Base-by-base conservation (phyloP, 2,888 invertebrate genomes). In the Ectropis crepuscularia region DNA sequence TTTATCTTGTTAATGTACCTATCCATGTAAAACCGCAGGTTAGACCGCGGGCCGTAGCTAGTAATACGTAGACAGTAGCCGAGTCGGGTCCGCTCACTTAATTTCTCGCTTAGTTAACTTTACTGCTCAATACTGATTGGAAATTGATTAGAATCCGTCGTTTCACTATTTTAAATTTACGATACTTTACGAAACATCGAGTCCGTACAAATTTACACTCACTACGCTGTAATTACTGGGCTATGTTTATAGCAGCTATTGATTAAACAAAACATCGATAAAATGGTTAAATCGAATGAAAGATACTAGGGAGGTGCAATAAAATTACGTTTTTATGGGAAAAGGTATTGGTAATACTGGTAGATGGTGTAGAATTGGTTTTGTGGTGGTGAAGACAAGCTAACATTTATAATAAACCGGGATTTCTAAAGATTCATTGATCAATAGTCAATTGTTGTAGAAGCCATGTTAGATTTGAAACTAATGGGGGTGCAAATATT, bases 41-140 rank as follows among this genome's bases (percentile, higher is more conserved):
- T 4, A 28, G 16, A 28, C 16, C 16, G 16, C 4, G 16, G 16
- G 16, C 4, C 28, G 28, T 28, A 48, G 48, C 16, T 28, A 28
- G 16, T 28, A 28, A 11, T 63, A 66, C 65, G 63, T 54, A 74
- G 75, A 78, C 77, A 76, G 81, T 80, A 75, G 74, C 78, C 72
- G 72, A 67, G 71, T 46, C 55, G 55, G 47, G 74, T 78, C 73
- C 77, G 73, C 81, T 77, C 81, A 85, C 82, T 90, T 90, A 92
- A 92, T 92, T 92, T 92, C 90, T 75, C 91, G 92, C 83, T 92
- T 89, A 90, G 92, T 92, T 92, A 92, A 90, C 86, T 92, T 92
- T 92, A 92, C 86, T 78, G 75, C 89, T 78, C 69, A 66, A 74
- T 83, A 76, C 81, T 91, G 92, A 92, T 92, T 92, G 92, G 89